Evolutionary conservation across 1,140 invertebrate species (phyloP).

Genomic region (Trichonephila inaurata): DNA sequence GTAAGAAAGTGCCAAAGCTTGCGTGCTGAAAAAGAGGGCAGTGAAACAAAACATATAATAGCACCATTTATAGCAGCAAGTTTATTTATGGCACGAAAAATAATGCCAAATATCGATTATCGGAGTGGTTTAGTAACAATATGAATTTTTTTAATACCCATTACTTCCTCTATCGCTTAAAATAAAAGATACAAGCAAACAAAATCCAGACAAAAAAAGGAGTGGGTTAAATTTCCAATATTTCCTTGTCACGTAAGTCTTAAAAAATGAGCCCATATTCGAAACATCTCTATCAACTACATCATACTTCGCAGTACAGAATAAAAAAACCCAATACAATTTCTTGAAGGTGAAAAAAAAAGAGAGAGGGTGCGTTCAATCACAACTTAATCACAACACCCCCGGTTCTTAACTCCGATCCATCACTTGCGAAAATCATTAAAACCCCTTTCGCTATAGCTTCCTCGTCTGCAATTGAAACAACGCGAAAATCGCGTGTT

Average conservation of each 20-base stretch:
- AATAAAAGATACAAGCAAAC: background rate
- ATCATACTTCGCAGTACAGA: background rate
- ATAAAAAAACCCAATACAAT: background rate
- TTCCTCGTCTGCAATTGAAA: slow-evolving; percentile 33
- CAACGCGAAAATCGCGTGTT: slow-evolving; percentile 58
- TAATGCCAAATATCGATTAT: background rate
- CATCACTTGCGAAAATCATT: slow-evolving; percentile 32
- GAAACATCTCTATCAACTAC: background rate
- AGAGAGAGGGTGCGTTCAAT: background rate
- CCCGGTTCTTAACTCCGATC: background rate
- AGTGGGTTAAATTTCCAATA: background rate
- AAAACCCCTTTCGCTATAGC: background rate
- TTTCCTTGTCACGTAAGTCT: background rate
- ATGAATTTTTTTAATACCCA: background rate
- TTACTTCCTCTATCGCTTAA: background rate
- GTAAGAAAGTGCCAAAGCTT: background rate
- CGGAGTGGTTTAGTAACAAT: background rate
- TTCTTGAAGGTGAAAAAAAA: background rate
- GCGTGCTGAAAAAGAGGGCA: background rate
- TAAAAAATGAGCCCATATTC: background rate
- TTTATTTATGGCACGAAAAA: too few relatives aligned
- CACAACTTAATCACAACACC: slow-evolving; percentile 40
- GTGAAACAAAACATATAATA: background rate
- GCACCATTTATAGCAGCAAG: too few relatives aligned
- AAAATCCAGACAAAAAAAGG: background rate